Percentiles rank a stretch among this genome's conserved stretches.
Conservation (phyloP, 2,797 vertebrate species). For the Liasis olivaceus region DNA sequence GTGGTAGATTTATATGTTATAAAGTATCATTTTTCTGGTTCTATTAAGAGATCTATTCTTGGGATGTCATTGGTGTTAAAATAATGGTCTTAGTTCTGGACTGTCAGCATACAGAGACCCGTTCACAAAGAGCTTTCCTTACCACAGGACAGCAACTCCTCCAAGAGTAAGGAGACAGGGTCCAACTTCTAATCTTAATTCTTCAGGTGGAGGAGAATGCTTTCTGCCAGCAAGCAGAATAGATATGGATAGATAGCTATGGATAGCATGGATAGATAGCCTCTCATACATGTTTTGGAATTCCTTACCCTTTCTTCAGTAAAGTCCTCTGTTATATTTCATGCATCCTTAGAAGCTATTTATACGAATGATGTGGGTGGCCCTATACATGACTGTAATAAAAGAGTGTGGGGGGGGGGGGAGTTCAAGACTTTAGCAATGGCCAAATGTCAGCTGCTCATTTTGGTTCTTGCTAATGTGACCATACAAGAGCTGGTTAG, state of each 20-base stretch:
- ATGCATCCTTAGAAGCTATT: not conserved
- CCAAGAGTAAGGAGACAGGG: not conserved
- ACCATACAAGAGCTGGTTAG: too few species aligned
- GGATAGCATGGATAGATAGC: not conserved
- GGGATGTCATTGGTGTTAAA: not conserved
- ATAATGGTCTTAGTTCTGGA: not conserved
- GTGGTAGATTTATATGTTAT: constrained; percentile 13
- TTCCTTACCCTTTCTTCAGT: not conserved
- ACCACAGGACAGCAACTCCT: not conserved
- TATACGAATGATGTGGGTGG: not conserved
- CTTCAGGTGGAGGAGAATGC: not conserved
- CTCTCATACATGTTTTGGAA: not conserved
- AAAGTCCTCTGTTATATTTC: not conserved
- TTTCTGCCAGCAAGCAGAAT: not conserved
- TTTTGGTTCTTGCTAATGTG: too few species aligned
- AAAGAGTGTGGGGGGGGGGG: too few species aligned
- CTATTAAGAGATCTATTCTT: not conserved
- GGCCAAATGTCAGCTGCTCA: too few species aligned
- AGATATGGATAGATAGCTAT: not conserved
- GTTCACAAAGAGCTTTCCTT: not conserved
- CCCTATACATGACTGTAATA: not conserved
- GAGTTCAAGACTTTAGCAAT: not conserved
- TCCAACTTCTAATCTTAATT: not conserved
- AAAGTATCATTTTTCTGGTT: constrained; percentile 2
- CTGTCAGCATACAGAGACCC: not conserved